Evolutionary conservation across 2,888 invertebrate genomes (phyloP), one percentile per base, ranked within the genome.

Genomic region (Zaprionus obscuricornis): DNA sequence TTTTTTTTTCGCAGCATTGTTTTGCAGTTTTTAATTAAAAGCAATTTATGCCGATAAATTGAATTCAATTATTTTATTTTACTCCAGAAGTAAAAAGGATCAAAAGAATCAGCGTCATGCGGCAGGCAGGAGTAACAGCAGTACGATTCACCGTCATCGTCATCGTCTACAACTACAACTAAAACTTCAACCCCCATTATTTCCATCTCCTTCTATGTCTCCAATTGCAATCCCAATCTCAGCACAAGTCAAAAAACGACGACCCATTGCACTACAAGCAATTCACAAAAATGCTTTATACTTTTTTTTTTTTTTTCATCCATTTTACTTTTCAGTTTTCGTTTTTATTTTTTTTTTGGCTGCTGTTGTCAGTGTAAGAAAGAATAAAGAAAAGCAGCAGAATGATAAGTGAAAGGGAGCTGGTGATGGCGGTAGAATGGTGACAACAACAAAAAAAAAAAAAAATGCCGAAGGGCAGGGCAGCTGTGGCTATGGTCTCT

Each of bases 1-100:
- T 31, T 31, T 6, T 31, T 31, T 31, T 31, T 31, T 2, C 13
- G 31, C 2, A 2, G n/a, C n/a, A n/a, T n/a, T n/a, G n/a, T 31
- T 4, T 31, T 13, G 5, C 6, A 6, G 56, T 34, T 45, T 73
- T 76, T 78, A 75, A 78, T 75, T 75, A 73, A 76, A 75, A n/a
- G 50, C 64, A 78, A 74, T 73, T 78, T 75, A 67, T 76, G 67
- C 64, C 73, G 36, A 70, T 77, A 70, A 78, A 78, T 75, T 67
- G 75, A 71, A 75, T 75, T 70, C 59, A 78, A 75, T 75, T 78
- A 75, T 75, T 76, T 75, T 43, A 56, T 58, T 43, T 45, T 22
- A 13, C 34, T 40, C 5, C 27, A 27, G 39, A 6, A n/a, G 34
- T 6, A 13, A 17, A 33, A 4, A 22, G 22, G n/a, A 29, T 3